Base-by-base conservation (phyloP, 2,113 vertebrate species). In the Heliornis fulica region DNA sequence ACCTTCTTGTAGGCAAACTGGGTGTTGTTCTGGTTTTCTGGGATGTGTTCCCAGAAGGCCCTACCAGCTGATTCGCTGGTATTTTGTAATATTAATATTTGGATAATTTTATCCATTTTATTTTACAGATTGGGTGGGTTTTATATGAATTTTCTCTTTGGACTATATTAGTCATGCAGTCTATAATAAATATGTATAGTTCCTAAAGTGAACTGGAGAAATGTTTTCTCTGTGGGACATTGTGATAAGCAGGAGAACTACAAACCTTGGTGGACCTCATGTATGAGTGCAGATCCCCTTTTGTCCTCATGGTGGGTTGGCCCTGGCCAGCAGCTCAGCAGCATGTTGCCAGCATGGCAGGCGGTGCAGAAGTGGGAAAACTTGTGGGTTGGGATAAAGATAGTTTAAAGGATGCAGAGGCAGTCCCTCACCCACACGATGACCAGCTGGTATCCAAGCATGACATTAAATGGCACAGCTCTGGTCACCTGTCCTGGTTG, bases 131-230 rank as follows among this genome's bases (percentile, higher is more conserved):
- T 25, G 2, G 4, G 4, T 11, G 2, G 32, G 34, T 65, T 83
- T 36, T 77, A 51, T 51, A 25, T 51, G 25, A 26, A 76, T 2
- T 6, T 81, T 91, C 43, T 72, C 48, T 90, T 71, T 91, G 87
- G 95, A 87, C 96, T 91, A 93, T 83, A 61, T 96, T 94, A 94
- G 96, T 96, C 84, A 0, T 50, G 15, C 10, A 26, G 28, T 38
- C 34, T 77, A 18, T 40, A 59, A 78, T 87, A 84, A 90, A 83
- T 38, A 19, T 9, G 29, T 83, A 32, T 48, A 63, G 5, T 7
- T 32, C 45, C 74, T 29, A 20, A 8, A 51, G 2, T 59, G 57
- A 36, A 38, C 57, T 50, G 63, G 25, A 82, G 72, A 50, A 28
- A 1, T 51, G 18, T 29, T 34, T 56, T 53, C 18, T 12, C 0